Percentiles rank a stretch among this genome's conserved stretches.
Evolutionary conservation across 2,797 vertebrate species (phyloP).

Genomic region (Rhinophrynus dorsalis): DNA sequence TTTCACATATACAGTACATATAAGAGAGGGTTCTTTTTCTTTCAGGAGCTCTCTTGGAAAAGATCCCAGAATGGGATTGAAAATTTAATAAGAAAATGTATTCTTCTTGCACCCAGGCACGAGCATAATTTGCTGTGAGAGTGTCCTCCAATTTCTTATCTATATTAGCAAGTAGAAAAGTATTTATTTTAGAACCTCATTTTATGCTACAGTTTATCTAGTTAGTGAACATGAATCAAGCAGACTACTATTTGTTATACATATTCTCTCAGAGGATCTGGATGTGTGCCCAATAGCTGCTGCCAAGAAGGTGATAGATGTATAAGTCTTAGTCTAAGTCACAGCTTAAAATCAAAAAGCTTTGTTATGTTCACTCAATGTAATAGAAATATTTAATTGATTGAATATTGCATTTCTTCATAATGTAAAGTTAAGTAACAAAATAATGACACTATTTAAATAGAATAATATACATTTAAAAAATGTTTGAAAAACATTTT

Average conservation of each 20-base stretch:
- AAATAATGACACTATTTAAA: too few relatives aligned
- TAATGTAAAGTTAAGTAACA: slow-evolving; percentile 35
- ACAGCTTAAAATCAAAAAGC: slow-evolving; percentile 43
- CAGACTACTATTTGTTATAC: slow-evolving; percentile 47
- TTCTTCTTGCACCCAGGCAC: too few relatives aligned
- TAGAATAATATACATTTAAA: too few relatives aligned
- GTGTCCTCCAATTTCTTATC: too few relatives aligned
- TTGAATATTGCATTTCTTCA: slow-evolving; percentile 41
- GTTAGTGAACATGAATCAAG: slow-evolving; percentile 46
- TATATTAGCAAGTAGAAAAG: slow-evolving; percentile 11
- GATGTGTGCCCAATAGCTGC: slow-evolving; percentile 44
- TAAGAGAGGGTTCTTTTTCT: too few relatives aligned
- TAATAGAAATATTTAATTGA: slow-evolving; percentile 48
- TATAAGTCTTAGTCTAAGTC: slow-evolving; percentile 43
- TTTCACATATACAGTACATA: too few relatives aligned
- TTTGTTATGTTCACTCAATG: slow-evolving; percentile 39
- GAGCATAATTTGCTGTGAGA: too few relatives aligned
- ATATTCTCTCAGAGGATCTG: slow-evolving; percentile 42
- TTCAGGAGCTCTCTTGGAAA: too few relatives aligned
- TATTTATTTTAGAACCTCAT: slow-evolving; percentile 27
- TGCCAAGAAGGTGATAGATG: slow-evolving; percentile 45
- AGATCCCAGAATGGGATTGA: too few relatives aligned
- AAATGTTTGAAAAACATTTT: too few relatives aligned
- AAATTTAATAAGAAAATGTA: too few relatives aligned
- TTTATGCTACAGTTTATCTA: slow-evolving; percentile 36